Evolutionary conservation across 2,888 invertebrate species (phyloP).

Genomic region (Cenopis cana): DNA sequence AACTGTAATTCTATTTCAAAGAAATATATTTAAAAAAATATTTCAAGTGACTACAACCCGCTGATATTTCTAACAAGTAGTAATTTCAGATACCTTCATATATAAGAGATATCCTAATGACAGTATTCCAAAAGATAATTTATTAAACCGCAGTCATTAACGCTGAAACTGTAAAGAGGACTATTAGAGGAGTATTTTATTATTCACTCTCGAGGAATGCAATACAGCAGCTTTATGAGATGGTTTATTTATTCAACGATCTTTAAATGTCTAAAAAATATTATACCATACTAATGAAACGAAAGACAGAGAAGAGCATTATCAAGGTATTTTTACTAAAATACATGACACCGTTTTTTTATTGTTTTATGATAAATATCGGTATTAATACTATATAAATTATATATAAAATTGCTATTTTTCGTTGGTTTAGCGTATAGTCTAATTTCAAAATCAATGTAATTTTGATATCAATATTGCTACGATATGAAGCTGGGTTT

Average conservation of each 20-base stretch:
- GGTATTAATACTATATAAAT: too few relatives aligned
- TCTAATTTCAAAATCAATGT: too few relatives aligned
- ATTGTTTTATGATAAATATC: too few relatives aligned
- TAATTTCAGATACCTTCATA: background rate
- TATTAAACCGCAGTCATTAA: background rate
- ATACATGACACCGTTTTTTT: too few relatives aligned
- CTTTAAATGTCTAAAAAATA: slow-evolving; percentile 8
- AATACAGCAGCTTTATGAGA: slow-evolving; percentile 17
- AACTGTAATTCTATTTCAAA: background rate
- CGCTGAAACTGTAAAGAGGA: background rate
- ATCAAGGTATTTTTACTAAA: too few relatives aligned
- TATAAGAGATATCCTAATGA: background rate
- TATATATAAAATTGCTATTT: too few relatives aligned
- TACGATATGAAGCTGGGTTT: too few relatives aligned
- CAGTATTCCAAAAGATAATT: background rate
- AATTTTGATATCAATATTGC: too few relatives aligned
- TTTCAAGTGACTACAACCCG: too few relatives aligned
- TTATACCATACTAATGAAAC: background rate
- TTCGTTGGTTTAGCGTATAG: too few relatives aligned
- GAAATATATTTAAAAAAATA: background rate
- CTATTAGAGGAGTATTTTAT: slow-evolving; percentile 9
- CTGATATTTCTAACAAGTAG: background rate
- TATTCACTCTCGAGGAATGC: slow-evolving; percentile 16
- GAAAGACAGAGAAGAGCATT: too few relatives aligned
- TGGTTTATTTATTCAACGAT: slow-evolving; percentile 16